Evolutionary conservation across 2,888 invertebrate genomes (phyloP), one percentile per base, ranked within the genome.

Genomic region (Hartigia nigra): DNA sequence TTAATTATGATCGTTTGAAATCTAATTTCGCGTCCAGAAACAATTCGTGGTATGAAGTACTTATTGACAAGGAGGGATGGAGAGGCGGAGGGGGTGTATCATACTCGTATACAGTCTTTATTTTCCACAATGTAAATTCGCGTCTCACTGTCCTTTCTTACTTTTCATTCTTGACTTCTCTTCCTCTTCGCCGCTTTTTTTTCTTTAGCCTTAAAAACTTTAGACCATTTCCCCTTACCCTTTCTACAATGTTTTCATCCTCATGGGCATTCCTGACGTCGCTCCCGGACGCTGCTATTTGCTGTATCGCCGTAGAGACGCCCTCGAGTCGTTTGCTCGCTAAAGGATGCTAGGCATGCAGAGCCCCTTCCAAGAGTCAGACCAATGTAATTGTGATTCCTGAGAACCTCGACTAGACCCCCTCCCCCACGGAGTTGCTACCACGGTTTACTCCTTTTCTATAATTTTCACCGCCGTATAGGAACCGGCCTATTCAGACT

Each of bases 261-360:
- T 70, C 70, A 12, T 12, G 31, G 70, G 70, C 31, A 70, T 70
- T 70, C 70, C 70, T 32, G 31, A 32, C 31, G 70, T 31, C 23
- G 70, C 12, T 70, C 31, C 12, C 31, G 31, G 70, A 14, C 37
- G 4, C 37, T 37, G 70, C 11, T 70, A 70, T n/a, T 70, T 12
- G 70, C 70, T 31, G 70, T 70, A 70, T 70, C 70, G 70, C 70
- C 70, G 11, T 31, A 70, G 31, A 70, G 11, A 70, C 70, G 31
- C 31, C 70, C 70, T 32, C 31, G 3, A 31, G n/a, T 70, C 31
- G 31, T 31, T 70, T 70, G 31, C 70, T 31, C 11, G 31, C 31
- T 70, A 70, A 32, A 70, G 31, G 70, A 70, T 32, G 70, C 70
- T 31, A 70, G 70, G 31, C 70, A 32, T 70, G 70, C 70, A n/a